Evolutionary conservation across 2,888 invertebrate species (phyloP).

Genomic region (Drosophila anceps): DNA sequence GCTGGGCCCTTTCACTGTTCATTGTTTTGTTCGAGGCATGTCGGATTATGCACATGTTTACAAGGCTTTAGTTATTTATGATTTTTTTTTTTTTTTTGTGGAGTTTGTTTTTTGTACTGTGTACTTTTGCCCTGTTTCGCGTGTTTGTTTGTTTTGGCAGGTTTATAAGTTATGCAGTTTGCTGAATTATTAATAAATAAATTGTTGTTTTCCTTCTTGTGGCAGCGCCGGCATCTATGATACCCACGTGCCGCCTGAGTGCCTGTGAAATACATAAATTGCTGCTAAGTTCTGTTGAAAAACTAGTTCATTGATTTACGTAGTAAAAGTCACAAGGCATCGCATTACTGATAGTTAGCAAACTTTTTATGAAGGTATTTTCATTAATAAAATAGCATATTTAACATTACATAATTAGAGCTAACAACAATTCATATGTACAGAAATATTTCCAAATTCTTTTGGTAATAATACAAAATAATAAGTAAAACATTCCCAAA

Average conservation of each 20-base stretch:
- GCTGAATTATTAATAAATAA: slow-evolving; percentile 73
- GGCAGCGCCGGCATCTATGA: slow-evolving; percentile 17
- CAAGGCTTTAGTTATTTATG: slow-evolving; percentile 78
- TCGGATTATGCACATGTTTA: slow-evolving; percentile 78
- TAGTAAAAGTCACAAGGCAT: neutral
- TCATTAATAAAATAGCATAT: neutral
- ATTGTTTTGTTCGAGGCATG: slow-evolving; percentile 41
- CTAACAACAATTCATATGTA: neutral
- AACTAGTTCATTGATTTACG: slow-evolving; percentile 2
- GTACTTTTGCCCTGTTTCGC: slow-evolving; percentile 7
- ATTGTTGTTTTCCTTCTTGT: slow-evolving; percentile 40
- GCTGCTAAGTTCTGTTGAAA: neutral
- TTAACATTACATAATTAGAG: neutral
- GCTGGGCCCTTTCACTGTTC: slow-evolving; percentile 36
- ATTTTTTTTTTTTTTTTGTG: slow-evolving; percentile 45
- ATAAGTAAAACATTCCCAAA: no score
- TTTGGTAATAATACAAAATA: no score
- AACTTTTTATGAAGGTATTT: neutral
- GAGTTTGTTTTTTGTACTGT: slow-evolving; percentile 37
- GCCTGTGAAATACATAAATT: slow-evolving; percentile 11
- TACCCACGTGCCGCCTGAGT: slow-evolving; percentile 12
- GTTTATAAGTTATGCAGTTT: slow-evolving; percentile 76
- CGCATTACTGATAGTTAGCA: neutral
- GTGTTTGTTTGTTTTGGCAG: slow-evolving; percentile 54
- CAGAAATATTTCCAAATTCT: neutral